Base-by-base conservation (phyloP, 1,140 invertebrate genomes). In the Ganaspis sp. region DNA sequence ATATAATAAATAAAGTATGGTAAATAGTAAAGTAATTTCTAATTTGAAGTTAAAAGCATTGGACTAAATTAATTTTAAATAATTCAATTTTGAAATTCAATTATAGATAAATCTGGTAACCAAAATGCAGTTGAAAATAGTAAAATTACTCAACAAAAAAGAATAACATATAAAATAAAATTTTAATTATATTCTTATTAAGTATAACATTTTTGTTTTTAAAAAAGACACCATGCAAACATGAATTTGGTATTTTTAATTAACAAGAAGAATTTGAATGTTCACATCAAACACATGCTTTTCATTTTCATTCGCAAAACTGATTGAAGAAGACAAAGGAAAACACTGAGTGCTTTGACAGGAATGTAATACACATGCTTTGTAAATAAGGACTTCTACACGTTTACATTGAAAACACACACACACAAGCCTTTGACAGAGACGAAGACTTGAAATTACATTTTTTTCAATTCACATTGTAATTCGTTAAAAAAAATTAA, bases 311-410 rank as follows among this genome's bases (percentile, higher is more conserved):
- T 64, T 12, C 58, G 12, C 9, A 11, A 23, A 58, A 58, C 11
- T 23, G 17, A 21, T 58, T 23, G 19, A 58, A 23, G 58, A 29
- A 34, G 29, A 64, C 21, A 64, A 26, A 15, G 58, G 23, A 26
- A 64, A 29, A 64, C 58, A 64, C 23, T 64, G 21, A 26, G 23
- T 58, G 11, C 54, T 64, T 64, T 26, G 11, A 49, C 15, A 64
- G 26, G 58, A 64, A 64, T 29, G 54, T 34, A 64, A 64, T 64
- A 64, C 26, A 64, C 58, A 64, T 64, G 58, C 58, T 64, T 64
- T 64, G 58, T 29, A 29, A 64, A 64, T 64, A 64, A 64, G 45
- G 8, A 49, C 12, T 17, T n/a, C 8, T 17, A 49, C 45, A 15
- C 8, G 17, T 17, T 4, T 12, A 15, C 5, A 29, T 12, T 29